These are phyloP conservation scores for Drosophila kanekoi DNA, from an alignment of 2,888 invertebrate species.

Conservation along the genomic window DNA sequence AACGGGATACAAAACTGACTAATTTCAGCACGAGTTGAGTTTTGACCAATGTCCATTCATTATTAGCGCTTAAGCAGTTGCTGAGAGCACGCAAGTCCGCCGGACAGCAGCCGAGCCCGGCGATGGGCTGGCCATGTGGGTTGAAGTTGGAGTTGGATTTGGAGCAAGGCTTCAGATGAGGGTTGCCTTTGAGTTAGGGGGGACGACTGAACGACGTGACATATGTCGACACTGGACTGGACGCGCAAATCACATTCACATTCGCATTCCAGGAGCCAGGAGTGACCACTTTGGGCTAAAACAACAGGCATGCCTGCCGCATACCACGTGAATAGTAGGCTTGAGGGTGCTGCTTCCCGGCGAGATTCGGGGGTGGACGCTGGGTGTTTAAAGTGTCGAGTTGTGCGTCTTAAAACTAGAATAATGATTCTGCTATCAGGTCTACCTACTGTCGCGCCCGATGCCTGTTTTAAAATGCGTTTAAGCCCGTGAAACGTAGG, in stretches of 20 bases:
- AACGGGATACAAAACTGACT: constrained; percentile 81
- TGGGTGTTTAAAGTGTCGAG: constrained; percentile 78
- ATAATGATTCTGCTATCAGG: constrained; percentile 59
- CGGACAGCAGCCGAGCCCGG: not conserved
- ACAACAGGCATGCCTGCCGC: not conserved
- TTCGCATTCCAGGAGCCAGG: constrained; percentile 55
- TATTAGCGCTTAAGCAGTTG: constrained; percentile 77
- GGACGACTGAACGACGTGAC: constrained; percentile 47
- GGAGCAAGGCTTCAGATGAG: not conserved
- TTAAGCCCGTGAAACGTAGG: constrained; percentile 59
- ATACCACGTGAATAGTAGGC: constrained; percentile 4
- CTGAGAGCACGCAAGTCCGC: constrained; percentile 57
- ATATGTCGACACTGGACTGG: constrained; percentile 51
- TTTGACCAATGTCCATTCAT: constrained; percentile 84
- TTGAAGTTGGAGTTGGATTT: not conserved
- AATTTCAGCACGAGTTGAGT: constrained; percentile 75
- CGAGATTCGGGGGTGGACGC: constrained; percentile 47
- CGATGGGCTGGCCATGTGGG: not conserved
- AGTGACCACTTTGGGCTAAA: constrained; percentile 43
- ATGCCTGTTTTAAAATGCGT: constrained; percentile 62
- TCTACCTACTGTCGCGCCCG: constrained; percentile 48
- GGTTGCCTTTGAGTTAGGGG: not conserved
- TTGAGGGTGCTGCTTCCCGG: constrained; percentile 3
- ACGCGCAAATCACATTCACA: constrained; percentile 66
- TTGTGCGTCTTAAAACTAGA: constrained; percentile 67